Conservation (phyloP, 2,888 invertebrate species). For the Rhimphoctona megacephalus region DNA sequence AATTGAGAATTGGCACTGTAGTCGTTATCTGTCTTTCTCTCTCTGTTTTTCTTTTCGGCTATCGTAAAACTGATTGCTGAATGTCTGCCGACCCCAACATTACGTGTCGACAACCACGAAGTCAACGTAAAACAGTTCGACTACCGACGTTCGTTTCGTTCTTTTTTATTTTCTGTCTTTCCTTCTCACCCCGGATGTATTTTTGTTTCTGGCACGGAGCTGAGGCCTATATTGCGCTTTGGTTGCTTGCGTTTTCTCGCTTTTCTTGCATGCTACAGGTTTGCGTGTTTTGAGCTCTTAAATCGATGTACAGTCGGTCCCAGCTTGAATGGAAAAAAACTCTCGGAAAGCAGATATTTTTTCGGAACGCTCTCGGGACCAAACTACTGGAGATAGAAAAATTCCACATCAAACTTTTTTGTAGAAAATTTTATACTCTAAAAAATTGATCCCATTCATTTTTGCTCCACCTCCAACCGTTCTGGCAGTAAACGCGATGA, state of each 20-base stretch:
- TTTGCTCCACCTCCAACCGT: not conserved
- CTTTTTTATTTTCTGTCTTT: slow-evolving; percentile 32
- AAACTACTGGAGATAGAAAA: not conserved
- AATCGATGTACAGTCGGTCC: not conserved
- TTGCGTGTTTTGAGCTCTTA: slow-evolving; percentile 24
- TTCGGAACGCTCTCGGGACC: not conserved
- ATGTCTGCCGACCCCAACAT: slow-evolving; percentile 28
- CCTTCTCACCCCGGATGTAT: slow-evolving; percentile 74
- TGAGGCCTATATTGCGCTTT: slow-evolving; percentile 79
- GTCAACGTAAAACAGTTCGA: slow-evolving; percentile 49
- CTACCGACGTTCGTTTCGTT: slow-evolving; percentile 45
- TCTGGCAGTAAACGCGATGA: not conserved
- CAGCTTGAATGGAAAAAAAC: not conserved
- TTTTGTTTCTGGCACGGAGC: slow-evolving; percentile 83
- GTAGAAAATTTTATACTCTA: not conserved
- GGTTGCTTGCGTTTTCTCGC: slow-evolving; percentile 68
- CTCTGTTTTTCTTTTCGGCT: not conserved
- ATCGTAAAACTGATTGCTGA: slow-evolving; percentile 29
- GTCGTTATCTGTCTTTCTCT: slow-evolving; percentile 2
- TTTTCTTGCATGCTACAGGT: slow-evolving; percentile 57
- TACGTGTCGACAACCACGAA: slow-evolving; percentile 26
- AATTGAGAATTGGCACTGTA: slow-evolving; percentile 52
- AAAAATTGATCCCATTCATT: not conserved
- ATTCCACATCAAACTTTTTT: not conserved
- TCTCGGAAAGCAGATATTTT: not conserved